Conservation (phyloP, 2,113 vertebrate genomes). For the Microcebus lehilahytsara region DNA sequence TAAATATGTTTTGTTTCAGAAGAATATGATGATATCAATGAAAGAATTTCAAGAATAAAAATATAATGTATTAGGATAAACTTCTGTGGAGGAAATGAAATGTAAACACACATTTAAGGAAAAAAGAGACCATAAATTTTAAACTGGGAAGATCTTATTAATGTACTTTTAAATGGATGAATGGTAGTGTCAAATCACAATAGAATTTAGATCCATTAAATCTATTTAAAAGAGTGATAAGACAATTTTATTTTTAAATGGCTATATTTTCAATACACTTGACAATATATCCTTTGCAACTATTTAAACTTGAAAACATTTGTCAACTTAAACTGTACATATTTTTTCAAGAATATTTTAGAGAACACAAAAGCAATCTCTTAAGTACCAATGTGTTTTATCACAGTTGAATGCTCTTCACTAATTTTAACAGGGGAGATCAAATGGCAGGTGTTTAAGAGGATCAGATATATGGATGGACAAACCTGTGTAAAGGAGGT, state of each 20-base stretch:
- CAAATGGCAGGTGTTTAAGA: not conserved
- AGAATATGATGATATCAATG: not conserved
- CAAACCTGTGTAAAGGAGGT: not conserved
- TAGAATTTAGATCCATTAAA: not conserved
- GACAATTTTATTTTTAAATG: conserved; percentile 20
- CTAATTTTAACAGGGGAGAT: not conserved
- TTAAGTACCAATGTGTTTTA: not conserved
- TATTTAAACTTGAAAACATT: conserved; percentile 2
- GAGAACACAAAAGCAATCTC: not conserved
- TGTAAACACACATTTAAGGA: not conserved
- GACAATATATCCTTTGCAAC: not conserved
- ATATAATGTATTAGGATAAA: not conserved
- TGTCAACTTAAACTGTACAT: not conserved
- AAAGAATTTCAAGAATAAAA: not conserved
- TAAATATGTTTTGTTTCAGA: conserved; percentile 5
- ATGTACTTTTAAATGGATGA: not conserved
- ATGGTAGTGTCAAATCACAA: not conserved
- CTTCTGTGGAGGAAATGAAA: not conserved
- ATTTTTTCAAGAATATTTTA: not conserved
- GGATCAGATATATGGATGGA: not conserved
- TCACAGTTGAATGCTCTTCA: not conserved
- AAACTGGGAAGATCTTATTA: not conserved
- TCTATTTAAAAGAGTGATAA: not conserved
- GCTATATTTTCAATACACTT: not conserved
- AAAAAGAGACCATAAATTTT: not conserved